Base-by-base conservation (phyloP, 2,888 invertebrate genomes). In the Serripes groenlandicus region DNA sequence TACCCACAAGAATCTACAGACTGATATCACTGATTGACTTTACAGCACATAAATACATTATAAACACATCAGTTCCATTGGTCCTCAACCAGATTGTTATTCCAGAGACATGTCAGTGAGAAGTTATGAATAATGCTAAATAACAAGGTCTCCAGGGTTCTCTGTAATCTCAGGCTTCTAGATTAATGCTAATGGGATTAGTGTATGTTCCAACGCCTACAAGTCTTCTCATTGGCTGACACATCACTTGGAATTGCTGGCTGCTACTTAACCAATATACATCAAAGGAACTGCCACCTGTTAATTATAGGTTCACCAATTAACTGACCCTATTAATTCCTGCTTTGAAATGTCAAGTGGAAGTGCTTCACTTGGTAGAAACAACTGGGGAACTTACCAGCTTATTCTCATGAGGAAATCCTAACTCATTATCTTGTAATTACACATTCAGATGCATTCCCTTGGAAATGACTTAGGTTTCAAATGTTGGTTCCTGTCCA, bases 271-370 rank as follows among this genome's bases (percentile, higher is more conserved):
- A 26, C 26, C 26, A 42, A 66, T 42, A 66, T 34, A 66, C 66
- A 66, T 66, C 66, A 66, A 66, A 66, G 21, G 3, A 42, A 11
- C 37, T 21, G 26, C 66, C 37, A 66, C 66, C 42, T 66, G 66
- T 66, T 66, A 35, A 37, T 66, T 3, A 66, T 11, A 28, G 21
- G 11, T 23, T 37, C 5, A 2, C 42, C 42, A 42, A 66, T 66
- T 66, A 66, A 26, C 35, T 66, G 66, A 42, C 66, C 66, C 18
- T 42, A 9, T n/a, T n/a, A 56, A 56, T 7, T 23, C 42, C 15
- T 37, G 21, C 42, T 23, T 42, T 42, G 42, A 34, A 26, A 11
- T 34, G 23, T 35, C 56, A 56, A 56, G 28, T 11, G 49, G 21
- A n/a, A n/a, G n/a, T n/a, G n/a, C n/a, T n/a, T n/a, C 7, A 49